phyloP scores from a whole-genome alignment of 2,113 vertebrate species.

The Burhinus oedicnemus region DNA sequence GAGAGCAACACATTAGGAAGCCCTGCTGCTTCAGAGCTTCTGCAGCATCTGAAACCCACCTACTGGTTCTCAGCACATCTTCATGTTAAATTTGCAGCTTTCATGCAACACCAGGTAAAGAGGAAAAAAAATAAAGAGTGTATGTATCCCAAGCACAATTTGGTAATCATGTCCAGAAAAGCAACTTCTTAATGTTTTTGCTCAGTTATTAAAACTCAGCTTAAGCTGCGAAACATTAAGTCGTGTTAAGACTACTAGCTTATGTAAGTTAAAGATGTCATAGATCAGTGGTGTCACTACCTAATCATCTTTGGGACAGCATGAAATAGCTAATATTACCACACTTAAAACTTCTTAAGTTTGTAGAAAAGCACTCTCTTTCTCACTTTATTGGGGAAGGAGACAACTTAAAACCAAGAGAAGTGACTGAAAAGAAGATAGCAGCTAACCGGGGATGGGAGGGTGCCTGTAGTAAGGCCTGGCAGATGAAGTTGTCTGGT shows the following conservation, averaged over 20 bases:
- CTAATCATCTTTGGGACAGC: not conserved
- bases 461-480: not conserved
- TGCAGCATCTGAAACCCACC: constrained; percentile 88
- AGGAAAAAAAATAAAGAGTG: not conserved
- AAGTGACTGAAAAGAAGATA: not conserved
- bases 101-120: constrained; percentile 92
- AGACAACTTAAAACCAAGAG: not conserved
- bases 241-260: not conserved
- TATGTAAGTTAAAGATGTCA: not conserved
- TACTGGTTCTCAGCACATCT: constrained; percentile 99
- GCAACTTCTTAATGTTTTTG: not conserved
- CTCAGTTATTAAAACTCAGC: not conserved
- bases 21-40: constrained; percentile 91
- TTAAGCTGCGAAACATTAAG: not conserved
- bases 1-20: constrained; percentile 91
- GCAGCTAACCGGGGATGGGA: not conserved
- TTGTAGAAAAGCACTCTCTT: not conserved
- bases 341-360: not conserved
- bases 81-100: constrained; percentile 95
- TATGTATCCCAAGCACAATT: not conserved
- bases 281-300: not conserved
- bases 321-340: not conserved
- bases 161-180: not conserved
- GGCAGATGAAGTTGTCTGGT: not conserved
- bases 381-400: not conserved